phyloP scores from a whole-genome alignment of 2,888 invertebrate species.

The Phyto melanocephala region DNA sequence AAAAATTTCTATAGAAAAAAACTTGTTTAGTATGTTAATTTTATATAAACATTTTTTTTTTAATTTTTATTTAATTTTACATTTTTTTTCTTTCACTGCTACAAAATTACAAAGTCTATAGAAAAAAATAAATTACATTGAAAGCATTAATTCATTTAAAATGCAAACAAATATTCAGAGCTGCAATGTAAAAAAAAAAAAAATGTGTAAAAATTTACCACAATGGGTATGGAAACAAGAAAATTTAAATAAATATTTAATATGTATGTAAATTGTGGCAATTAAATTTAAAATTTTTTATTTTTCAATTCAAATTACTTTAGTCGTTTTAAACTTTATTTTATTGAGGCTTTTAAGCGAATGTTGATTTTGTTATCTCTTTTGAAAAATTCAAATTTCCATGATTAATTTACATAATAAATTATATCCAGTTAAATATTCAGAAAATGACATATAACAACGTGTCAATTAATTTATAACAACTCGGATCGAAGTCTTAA shows the following conservation, averaged over 20 bases:
- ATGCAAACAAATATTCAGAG: constrained; percentile 20
- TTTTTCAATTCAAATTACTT: neutral
- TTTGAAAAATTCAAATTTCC: too few relatives aligned
- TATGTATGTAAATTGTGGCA: constrained; percentile 52
- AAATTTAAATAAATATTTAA: neutral
- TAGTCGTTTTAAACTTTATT: neutral
- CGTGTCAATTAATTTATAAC: neutral
- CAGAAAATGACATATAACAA: neutral
- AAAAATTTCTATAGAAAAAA: constrained; percentile 50
- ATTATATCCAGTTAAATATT: neutral
- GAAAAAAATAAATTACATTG: constrained; percentile 35
- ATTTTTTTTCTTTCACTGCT: neutral
- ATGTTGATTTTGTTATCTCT: neutral
- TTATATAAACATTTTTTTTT: neutral
- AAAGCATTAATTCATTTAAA: constrained; percentile 46
- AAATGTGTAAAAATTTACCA: constrained; percentile 1
- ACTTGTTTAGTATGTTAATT: constrained; percentile 59
- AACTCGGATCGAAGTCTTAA: neutral
- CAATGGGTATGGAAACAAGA: neutral
- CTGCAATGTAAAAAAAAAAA: neutral
- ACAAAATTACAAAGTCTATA: constrained; percentile 12
- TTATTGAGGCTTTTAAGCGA: neutral
- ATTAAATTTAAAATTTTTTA: constrained; percentile 18
- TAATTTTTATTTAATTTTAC: neutral
- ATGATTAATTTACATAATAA: constrained; percentile 4